Evolutionary conservation across 2,113 vertebrate species (phyloP).

Genomic region (Hystrix cristata): DNA sequence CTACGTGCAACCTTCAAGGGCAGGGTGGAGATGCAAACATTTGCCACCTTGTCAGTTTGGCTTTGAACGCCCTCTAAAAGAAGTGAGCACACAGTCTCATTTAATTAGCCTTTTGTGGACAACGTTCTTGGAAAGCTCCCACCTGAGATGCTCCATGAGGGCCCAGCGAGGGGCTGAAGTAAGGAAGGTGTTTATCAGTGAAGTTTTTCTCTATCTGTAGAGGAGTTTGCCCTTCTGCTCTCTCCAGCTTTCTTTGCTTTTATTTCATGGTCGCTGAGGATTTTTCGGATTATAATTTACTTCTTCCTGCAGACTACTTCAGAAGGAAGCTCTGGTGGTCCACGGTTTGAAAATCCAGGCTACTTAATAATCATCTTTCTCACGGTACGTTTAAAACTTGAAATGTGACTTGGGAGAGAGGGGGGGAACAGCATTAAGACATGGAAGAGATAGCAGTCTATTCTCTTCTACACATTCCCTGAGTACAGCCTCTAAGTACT

Average conservation of each 20-base stretch:
- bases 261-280: background rate
- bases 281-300: background rate
- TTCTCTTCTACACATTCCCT: background rate
- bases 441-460: background rate
- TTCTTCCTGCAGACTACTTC: background rate
- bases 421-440: background rate
- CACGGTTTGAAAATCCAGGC: background rate
- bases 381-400: background rate
- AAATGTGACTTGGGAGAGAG: background rate
- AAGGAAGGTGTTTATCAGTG: no score
- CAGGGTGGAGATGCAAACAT: background rate
- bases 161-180: background rate
- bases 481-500: background rate
- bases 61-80: background rate
- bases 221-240: background rate
- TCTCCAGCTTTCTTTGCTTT: background rate
- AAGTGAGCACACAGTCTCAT: background rate
- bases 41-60: background rate
- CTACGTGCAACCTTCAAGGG: background rate
- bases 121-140: background rate
- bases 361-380: background rate
- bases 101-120: background rate
- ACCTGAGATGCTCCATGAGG: background rate
- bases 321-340: background rate
- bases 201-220: background rate